A percentile compares a stretch with the other conserved stretches of the same genome.
phyloP scores from a whole-genome alignment of 2,797 vertebrate genomes.

The Neoniphon sammara region DNA sequence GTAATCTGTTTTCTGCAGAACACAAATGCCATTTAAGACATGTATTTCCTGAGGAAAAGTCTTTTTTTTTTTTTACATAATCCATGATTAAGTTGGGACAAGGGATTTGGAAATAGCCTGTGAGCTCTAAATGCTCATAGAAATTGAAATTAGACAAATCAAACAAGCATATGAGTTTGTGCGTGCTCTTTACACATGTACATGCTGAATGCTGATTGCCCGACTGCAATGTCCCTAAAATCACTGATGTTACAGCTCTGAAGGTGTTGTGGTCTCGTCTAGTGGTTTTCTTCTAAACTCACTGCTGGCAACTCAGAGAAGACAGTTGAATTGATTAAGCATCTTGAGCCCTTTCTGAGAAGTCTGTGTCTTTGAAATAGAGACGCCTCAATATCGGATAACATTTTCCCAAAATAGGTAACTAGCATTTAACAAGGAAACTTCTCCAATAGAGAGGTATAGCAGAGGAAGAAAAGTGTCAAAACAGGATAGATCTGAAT shows the following conservation, averaged over 20 bases:
- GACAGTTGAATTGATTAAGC: not conserved
- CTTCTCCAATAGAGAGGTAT: conserved; percentile 34
- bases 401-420: conserved; percentile 26
- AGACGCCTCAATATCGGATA: conserved; percentile 45
- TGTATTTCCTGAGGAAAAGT: conserved; percentile 1
- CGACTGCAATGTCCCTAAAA: conserved; percentile 8
- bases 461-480: conserved; percentile 47
- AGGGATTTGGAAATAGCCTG: conserved; percentile 33
- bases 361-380: conserved; percentile 41
- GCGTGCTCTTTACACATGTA: conserved; percentile 33
- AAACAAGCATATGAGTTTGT: conserved; percentile 31
- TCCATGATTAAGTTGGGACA: conserved; percentile 35
- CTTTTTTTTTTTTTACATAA: conserved; percentile 17
- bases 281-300: conserved; percentile 1
- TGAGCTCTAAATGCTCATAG: conserved; percentile 10
- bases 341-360: conserved; percentile 1
- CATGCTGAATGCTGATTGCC: conserved; percentile 36
- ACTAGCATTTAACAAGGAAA: conserved; percentile 30
- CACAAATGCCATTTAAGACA: conserved; percentile 13
- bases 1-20: not conserved
- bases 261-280: not conserved
- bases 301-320: conserved; percentile 20
- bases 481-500: conserved; percentile 53
- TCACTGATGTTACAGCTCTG: not conserved
- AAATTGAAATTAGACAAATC: conserved; percentile 48